These are phyloP conservation scores for Helogale parvula DNA, from an alignment of 2,113 vertebrate species.

Conservation along the genomic window DNA sequence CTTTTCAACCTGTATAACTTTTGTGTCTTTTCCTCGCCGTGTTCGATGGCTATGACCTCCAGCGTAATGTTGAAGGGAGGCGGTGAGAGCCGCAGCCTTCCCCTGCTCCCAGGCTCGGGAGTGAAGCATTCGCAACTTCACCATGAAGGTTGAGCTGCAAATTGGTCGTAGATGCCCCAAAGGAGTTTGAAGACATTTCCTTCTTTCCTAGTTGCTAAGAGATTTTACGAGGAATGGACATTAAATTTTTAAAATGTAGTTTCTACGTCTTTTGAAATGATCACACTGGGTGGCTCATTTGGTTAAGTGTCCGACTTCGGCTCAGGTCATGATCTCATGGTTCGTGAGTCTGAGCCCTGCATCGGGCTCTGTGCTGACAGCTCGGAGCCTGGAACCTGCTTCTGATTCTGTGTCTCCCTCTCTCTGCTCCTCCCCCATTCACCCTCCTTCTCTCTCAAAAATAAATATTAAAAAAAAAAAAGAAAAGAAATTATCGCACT, in stretches of 20 bases:
- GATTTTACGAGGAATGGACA: neutral
- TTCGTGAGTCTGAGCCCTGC: too few relatives aligned
- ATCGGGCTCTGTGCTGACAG: too few relatives aligned
- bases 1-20: neutral
- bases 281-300: neutral
- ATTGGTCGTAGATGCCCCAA: neutral
- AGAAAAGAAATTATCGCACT: too few relatives aligned
- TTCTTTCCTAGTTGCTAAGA: neutral
- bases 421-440: too few relatives aligned
- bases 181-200: neutral
- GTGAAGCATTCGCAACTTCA: neutral
- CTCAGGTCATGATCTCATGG: too few relatives aligned
- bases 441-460: too few relatives aligned
- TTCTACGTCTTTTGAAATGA: neutral
- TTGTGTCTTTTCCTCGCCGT: neutral
- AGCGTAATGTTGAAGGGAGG: neutral
- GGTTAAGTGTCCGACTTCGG: too few relatives aligned
- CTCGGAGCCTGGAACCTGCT: too few relatives aligned
- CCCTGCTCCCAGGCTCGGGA: neutral
- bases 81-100: neutral
- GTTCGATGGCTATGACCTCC: neutral
- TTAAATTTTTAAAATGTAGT: neutral
- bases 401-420: too few relatives aligned
- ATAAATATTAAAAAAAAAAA: too few relatives aligned
- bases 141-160: neutral